Percentiles rank a stretch among this genome's conserved stretches.
Conservation (phyloP, 2,113 vertebrate genomes). For the Pantherophis guttatus region DNA sequence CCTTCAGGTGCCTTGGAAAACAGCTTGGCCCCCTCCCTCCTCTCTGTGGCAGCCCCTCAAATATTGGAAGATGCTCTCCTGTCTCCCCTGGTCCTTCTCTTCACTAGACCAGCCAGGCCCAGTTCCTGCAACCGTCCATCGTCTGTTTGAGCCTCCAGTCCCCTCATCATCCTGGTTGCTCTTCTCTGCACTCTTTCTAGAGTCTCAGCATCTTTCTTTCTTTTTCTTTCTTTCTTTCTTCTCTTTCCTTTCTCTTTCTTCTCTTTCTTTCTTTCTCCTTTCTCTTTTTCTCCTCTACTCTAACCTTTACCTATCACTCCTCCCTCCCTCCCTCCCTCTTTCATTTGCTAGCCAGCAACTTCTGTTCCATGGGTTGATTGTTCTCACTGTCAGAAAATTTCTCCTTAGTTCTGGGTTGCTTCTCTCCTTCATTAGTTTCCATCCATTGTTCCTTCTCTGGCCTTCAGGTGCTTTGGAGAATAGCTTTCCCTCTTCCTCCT, state of each 20-base stretch:
- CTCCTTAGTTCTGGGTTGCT: background rate
- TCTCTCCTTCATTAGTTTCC: background rate
- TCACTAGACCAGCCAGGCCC: background rate
- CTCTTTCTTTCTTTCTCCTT: no score
- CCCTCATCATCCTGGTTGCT: background rate
- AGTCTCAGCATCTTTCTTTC: background rate
- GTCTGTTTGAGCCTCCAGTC: background rate
- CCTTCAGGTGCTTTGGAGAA: background rate
- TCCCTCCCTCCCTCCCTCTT: no score
- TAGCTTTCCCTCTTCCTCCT: background rate
- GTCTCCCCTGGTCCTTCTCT: background rate
- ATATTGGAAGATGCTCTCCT: background rate
- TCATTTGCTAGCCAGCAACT: no score
- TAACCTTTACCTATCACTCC: no score
- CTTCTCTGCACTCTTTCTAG: background rate
- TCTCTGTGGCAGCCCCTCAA: background rate
- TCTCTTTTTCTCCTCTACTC: no score
- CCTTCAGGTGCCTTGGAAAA: background rate
- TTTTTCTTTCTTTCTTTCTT: no score
- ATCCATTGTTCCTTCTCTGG: accelerated
- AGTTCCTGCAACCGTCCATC: background rate
- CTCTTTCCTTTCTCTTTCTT: no score
- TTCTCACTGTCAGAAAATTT: no score
- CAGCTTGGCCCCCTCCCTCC: background rate
- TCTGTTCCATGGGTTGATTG: no score